phyloP scores from a whole-genome alignment of 1,140 invertebrate species.

The Drosophila athabasca region DNA sequence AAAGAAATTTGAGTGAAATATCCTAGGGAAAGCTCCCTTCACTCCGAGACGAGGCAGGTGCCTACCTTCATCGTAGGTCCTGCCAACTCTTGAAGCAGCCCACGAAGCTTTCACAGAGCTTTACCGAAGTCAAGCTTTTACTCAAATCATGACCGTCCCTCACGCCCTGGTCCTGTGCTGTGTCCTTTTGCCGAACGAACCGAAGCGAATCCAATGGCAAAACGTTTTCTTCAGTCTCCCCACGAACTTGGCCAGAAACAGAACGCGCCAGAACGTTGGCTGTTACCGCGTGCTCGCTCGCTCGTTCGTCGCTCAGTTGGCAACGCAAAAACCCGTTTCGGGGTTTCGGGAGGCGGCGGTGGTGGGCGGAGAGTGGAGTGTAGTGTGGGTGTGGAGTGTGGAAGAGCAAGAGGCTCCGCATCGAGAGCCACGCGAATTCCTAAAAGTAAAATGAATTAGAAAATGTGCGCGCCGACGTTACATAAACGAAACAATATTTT shows the following conservation, averaged over 20 bases:
- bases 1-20: neutral
- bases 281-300: constrained; percentile 40
- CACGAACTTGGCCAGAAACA: constrained; percentile 65
- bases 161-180: constrained; percentile 17
- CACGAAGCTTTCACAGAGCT: constrained; percentile 49
- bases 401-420: neutral
- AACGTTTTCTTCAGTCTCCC: constrained; percentile 64
- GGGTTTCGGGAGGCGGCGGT: constrained; percentile 31
- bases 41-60: neutral
- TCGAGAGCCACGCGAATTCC: constrained; percentile 54
- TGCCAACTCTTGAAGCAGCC: constrained; percentile 8
- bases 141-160: constrained; percentile 25
- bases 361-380: neutral
- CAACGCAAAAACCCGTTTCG: constrained; percentile 58
- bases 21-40: constrained; percentile 6
- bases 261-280: constrained; percentile 52
- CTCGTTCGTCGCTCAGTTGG: constrained; percentile 61
- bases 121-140: constrained; percentile 44
- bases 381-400: neutral
- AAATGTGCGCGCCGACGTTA: constrained; percentile 63
- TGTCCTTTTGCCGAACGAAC: constrained; percentile 37
- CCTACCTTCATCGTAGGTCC: too few relatives aligned
- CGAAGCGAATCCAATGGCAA: too few relatives aligned
- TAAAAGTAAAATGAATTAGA: constrained; percentile 80
- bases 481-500: constrained; percentile 50